A percentile compares a stretch with the other conserved stretches of the same genome.
Evolutionary conservation across 30 jellyfish, hydroid and myxozoan genomes (phyloP).

Genomic region (Aurelia aurita complex sp. Pacific): DNA sequence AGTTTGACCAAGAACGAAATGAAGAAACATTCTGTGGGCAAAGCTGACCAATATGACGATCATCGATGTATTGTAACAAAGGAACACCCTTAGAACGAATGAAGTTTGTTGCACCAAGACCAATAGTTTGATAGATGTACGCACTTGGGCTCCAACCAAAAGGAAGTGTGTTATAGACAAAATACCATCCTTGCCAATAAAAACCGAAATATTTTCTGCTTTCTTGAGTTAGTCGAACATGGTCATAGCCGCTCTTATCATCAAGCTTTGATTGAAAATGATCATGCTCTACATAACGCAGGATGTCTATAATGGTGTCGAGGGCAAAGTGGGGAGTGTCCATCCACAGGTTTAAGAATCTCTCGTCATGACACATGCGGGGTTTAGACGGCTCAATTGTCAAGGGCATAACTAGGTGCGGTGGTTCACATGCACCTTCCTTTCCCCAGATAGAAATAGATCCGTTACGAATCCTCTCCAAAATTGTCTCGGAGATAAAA

Average conservation of each 20-base stretch:
- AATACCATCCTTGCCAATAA: too few species aligned
- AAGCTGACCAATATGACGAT: slow-evolving; percentile 17
- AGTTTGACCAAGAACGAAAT: too few species aligned
- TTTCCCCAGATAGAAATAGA: slow-evolving; percentile 16
- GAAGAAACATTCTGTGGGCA: background rate
- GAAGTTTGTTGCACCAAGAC: slow-evolving; percentile 10
- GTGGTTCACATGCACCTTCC: slow-evolving; percentile 21
- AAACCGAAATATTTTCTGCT: too few species aligned
- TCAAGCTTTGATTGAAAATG: slow-evolving; percentile 1
- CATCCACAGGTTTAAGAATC: background rate
- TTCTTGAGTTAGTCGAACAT: background rate
- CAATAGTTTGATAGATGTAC: background rate
- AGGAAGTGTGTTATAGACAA: too few species aligned
- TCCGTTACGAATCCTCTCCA: slow-evolving; percentile 6
- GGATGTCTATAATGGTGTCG: slow-evolving; percentile 20
- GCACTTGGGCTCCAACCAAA: too few species aligned
- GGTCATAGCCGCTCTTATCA: background rate
- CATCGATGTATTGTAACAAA: slow-evolving; percentile 6
- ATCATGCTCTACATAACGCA: background rate
- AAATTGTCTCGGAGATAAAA: background rate
- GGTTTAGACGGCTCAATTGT: slow-evolving; percentile 23
- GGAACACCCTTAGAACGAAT: slow-evolving; percentile 22
- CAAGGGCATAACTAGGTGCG: background rate
- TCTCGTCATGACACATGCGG: slow-evolving; percentile 21
- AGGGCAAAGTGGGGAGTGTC: background rate